Evolutionary conservation across 2,113 vertebrate species (phyloP), one percentile per base, ranked within the genome.

Genomic region (Xyliphius kryptos): DNA sequence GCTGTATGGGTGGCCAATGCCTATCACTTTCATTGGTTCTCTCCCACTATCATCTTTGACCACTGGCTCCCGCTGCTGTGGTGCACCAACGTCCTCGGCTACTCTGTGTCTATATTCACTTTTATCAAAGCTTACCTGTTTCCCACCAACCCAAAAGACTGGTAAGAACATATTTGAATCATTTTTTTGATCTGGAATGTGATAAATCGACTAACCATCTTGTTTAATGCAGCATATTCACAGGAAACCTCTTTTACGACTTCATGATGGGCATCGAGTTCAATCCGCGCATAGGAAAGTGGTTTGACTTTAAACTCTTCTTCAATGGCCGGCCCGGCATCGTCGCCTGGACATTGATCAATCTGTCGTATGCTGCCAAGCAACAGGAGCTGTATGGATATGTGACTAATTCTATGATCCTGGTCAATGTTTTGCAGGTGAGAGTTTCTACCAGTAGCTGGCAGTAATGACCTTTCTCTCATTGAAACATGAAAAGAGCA

Each of bases 261-360:
- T 98, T 90, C 84, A 98, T 98, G 96, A 98, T 98, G 96, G 96
- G 96, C 15, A 80, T 98, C 2, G 96, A 98, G 82, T 96, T 98
- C 64, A 98, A 98, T 81, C 96, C 96, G 1, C 91, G 94, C 5
- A 82, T 98, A 0, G 95, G 95, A 17, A 79, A 91, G 68, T 95
- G 94, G 93, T 98, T 98, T 56, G 96, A 98, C 84, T 97, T 98
- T 77, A 98, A 98, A 82, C 82, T 98, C 0, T 98, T 98, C 83
- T 98, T 98, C 82, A 98, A 98, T 0, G 93, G 96, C 0, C 90
- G 96, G 17, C 94, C 95, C 0, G 96, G 96, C 9, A 98, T 98
- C 0, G 74, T 98, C 2, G 94, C 91, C 46, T 98, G 95, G 96
- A 98, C 95, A 1, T 85, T 98, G 1, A 95, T 97, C 75, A 98